Evolutionary conservation across 2,797 vertebrate species (phyloP), one percentile per base, ranked within the genome.

Genomic region (Glyptemys insculpta): DNA sequence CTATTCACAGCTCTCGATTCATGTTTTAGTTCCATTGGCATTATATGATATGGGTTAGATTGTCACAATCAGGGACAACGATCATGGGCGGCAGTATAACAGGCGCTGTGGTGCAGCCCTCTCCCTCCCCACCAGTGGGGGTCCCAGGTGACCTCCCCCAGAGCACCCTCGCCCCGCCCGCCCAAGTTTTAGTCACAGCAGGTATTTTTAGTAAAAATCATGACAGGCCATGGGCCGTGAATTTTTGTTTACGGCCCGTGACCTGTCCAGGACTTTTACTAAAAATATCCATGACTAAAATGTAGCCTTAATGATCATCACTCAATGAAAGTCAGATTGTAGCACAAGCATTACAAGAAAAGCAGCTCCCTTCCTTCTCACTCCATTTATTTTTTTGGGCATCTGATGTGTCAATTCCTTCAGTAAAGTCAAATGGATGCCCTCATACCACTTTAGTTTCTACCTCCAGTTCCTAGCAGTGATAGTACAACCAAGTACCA

Each of bases 21-120:
- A 50, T 2, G 21, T 19, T 8, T 86, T 85, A 44, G 37, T 47
- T 5, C 37, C 59, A 65, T 25, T 9, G 50, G n/a, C 4, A 4
- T 18, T 76, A 12, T 3, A 8, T 11, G 15, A 34, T 23, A n/a
- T 0, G 9, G n/a, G 19, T 18, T 12, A 65, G 15, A 25, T 49
- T 12, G 79, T 89, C 68, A 34, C 6, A 9, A 34, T 37, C 50
- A 62, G 14, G 25, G 12, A 81, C 23, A 68, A 79, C 62, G 85
- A 65, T 21, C 34, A 25, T 21, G 19, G 52, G 19, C 19, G 8
- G 52, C 8, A 7, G 52, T 53, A 53, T 53, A 8, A 53, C 19
- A 21, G 52, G 52, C 19, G 52, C 52, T 53, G 52, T 53, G 52
- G 19, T 52, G 52, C 52, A 2, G 18, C 7, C 52, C 52, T 50